Evolutionary conservation across 2,113 vertebrate species (phyloP).

Genomic region (Rissa tridactyla): DNA sequence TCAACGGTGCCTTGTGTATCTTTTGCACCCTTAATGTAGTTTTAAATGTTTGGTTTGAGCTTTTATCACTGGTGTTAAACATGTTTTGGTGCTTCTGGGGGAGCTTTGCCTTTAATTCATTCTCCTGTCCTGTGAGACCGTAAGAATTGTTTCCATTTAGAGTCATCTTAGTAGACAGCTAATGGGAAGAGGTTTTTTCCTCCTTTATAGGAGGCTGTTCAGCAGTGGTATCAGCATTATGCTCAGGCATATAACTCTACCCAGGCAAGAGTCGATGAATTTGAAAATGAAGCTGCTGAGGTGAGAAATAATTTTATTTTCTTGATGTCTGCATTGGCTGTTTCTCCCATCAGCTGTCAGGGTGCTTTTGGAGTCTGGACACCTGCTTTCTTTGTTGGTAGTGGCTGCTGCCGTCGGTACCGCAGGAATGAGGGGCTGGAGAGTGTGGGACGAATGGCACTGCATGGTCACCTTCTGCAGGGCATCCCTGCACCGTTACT

Average conservation of each 20-base stretch:
- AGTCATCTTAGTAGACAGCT: not conserved
- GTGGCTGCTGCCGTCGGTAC: not conserved
- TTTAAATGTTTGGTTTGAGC: not conserved
- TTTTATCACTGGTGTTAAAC: not conserved
- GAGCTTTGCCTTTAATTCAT: not conserved
- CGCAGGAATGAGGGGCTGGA: not conserved
- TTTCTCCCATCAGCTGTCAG: not conserved
- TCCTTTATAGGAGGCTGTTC: slow-evolving; percentile 74
- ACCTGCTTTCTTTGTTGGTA: not conserved
- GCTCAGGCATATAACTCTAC: slow-evolving; percentile 72
- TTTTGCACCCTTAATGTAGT: not conserved
- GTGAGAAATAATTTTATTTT: slow-evolving; percentile 33
- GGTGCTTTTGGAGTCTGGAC: not conserved
- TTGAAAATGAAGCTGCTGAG: slow-evolving; percentile 78
- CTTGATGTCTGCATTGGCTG: not conserved
- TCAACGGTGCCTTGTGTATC: not conserved
- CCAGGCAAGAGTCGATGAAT: slow-evolving; percentile 67
- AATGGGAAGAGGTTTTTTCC: slow-evolving; percentile 22
- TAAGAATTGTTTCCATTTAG: not conserved
- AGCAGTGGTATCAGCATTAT: slow-evolving; percentile 84
- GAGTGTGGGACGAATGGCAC: not conserved
- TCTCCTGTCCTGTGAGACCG: not conserved
- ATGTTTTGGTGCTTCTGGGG: not conserved
- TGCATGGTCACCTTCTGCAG: slow-evolving; percentile 2
- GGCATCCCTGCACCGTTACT: not conserved